phyloP scores from a whole-genome alignment of 2,797 vertebrate genomes.

The Eidolon dupreanum region DNA sequence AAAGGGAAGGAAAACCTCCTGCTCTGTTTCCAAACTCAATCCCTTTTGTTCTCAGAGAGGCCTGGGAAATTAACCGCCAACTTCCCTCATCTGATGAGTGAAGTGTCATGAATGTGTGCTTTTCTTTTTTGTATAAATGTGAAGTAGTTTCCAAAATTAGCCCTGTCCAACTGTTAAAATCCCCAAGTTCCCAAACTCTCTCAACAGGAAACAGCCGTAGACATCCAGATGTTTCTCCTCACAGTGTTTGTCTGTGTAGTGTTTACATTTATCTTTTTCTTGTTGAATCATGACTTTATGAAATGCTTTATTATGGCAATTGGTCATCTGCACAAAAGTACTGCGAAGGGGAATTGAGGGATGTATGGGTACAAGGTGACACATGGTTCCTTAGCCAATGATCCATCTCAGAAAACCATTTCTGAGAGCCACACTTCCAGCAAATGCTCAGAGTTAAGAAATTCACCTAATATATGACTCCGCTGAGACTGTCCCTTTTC shows the following conservation, averaged over 20 bases:
- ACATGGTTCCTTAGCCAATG: not conserved
- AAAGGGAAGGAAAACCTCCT: not conserved
- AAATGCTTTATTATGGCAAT: conserved; percentile 46
- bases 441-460: not conserved
- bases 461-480: not conserved
- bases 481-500: not conserved
- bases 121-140: conserved; percentile 46
- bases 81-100: conserved; percentile 54
- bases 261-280: conserved; percentile 71
- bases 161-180: conserved; percentile 66
- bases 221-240: conserved; percentile 73
- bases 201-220: conserved; percentile 58
- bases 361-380: not conserved
- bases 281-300: conserved; percentile 63
- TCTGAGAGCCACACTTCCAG: not conserved
- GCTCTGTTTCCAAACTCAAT: not conserved
- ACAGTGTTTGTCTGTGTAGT: conserved; percentile 37
- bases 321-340: conserved; percentile 28
- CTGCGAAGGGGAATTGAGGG: not conserved
- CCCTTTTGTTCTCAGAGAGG: conserved; percentile 35
- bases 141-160: conserved; percentile 72
- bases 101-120: conserved; percentile 46
- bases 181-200: conserved; percentile 62
- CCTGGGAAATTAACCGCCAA: conserved; percentile 11
- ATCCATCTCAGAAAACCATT: not conserved